phyloP scores from a whole-genome alignment of 2,888 invertebrate species.

The Cheiracanthium punctorium region DNA sequence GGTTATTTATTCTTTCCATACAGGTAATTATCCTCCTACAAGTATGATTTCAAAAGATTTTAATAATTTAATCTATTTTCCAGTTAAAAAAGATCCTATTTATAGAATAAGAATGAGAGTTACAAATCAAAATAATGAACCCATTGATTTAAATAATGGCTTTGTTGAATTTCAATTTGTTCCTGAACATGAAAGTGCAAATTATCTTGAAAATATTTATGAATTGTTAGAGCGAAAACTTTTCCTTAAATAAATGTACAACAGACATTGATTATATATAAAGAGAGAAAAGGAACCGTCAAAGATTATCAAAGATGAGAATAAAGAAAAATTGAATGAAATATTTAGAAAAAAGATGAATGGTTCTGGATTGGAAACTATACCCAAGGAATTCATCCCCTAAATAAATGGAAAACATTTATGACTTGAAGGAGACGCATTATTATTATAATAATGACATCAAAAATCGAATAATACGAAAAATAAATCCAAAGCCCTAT shows the following conservation, averaged over 20 bases:
- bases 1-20: slow-evolving; percentile 20
- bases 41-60: neutral
- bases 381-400: neutral
- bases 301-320: neutral
- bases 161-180: slow-evolving; percentile 10
- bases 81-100: neutral
- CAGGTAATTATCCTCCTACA: neutral
- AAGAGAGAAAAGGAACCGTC: too few relatives aligned
- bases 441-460: neutral
- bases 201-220: neutral
- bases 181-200: neutral
- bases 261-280: neutral
- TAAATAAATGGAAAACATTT: neutral
- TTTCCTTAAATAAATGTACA: neutral
- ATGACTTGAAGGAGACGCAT: neutral
- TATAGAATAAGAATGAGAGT: slow-evolving; percentile 23
- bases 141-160: neutral
- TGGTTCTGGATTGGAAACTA: neutral
- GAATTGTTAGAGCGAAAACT: neutral
- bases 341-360: neutral
- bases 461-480: neutral
- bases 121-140: slow-evolving; percentile 15
- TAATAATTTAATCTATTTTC: slow-evolving; percentile 11
- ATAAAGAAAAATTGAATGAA: neutral
- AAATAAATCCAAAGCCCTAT: neutral